Conservation (phyloP, 2,888 invertebrate species). For the Tetragonula carbonaria region DNA sequence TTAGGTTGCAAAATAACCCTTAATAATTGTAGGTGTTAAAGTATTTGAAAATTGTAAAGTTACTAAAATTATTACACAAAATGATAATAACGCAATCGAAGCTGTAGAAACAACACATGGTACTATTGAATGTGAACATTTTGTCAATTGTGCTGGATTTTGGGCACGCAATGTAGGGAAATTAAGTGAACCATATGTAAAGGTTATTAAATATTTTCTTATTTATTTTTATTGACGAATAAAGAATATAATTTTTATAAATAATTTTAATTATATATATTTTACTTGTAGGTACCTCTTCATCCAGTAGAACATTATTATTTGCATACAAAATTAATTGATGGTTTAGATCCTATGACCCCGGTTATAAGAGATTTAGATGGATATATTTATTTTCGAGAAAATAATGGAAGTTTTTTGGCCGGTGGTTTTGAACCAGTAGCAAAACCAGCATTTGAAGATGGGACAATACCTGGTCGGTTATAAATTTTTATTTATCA, state of each 20-base stretch:
- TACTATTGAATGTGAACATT: constrained; percentile 92
- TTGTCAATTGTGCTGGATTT: constrained; percentile 98
- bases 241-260: background rate
- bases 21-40: constrained; percentile 87
- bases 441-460: constrained; percentile 95
- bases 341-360: constrained; percentile 90
- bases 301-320: constrained; percentile 98
- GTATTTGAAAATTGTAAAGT: constrained; percentile 92
- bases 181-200: constrained; percentile 92
- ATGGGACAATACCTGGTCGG: constrained; percentile 87
- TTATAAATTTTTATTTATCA: constrained; percentile 34
- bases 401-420: constrained; percentile 92
- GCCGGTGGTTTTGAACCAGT: constrained; percentile 96
- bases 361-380: constrained; percentile 96
- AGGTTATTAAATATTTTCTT: constrained; percentile 81
- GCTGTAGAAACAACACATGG: constrained; percentile 92
- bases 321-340: constrained; percentile 93
- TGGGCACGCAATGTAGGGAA: constrained; percentile 97
- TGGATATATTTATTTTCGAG: constrained; percentile 94
- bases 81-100: constrained; percentile 86
- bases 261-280: constrained; percentile 4
- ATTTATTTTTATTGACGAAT: background rate
- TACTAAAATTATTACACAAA: constrained; percentile 88
- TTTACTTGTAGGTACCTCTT: constrained; percentile 87
- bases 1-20: background rate